Evolutionary conservation across 2,797 vertebrate species (phyloP).

Genomic region (Cheirogaleus major): DNA sequence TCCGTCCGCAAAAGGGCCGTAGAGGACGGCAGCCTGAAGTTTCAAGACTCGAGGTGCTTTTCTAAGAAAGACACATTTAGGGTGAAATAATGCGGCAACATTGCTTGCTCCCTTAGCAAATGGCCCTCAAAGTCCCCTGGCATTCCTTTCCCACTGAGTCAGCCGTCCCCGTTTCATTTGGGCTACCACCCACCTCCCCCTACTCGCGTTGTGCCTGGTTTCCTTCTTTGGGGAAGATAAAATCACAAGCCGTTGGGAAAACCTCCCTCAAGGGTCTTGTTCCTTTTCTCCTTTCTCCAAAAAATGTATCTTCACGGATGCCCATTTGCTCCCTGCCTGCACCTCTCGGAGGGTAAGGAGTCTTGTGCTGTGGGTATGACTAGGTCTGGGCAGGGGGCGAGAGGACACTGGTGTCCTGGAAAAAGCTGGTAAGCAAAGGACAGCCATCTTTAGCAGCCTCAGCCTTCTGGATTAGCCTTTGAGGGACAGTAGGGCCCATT

Average conservation of each 20-base stretch:
- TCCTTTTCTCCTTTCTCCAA: not conserved
- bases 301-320: not conserved
- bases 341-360: not conserved
- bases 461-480: not conserved
- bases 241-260: not conserved
- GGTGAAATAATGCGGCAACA: not conserved
- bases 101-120: not conserved
- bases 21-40: not conserved
- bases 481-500: not conserved
- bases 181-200: not conserved
- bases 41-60: not conserved
- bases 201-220: not conserved
- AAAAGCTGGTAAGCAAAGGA: not conserved
- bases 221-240: not conserved
- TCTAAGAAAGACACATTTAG: not conserved
- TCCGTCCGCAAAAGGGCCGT: not conserved
- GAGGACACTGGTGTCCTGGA: not conserved
- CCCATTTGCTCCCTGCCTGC: not conserved
- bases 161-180: not conserved
- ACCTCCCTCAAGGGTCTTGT: not conserved
- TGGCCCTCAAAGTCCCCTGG: not conserved
- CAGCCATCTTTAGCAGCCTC: not conserved
- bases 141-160: fast-evolving
- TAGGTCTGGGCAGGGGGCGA: not conserved
- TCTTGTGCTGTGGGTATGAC: not conserved